Evolutionary conservation across 1,140 invertebrate genomes (phyloP), one percentile per base, ranked within the genome.

Genomic region (Formica exsecta): DNA sequence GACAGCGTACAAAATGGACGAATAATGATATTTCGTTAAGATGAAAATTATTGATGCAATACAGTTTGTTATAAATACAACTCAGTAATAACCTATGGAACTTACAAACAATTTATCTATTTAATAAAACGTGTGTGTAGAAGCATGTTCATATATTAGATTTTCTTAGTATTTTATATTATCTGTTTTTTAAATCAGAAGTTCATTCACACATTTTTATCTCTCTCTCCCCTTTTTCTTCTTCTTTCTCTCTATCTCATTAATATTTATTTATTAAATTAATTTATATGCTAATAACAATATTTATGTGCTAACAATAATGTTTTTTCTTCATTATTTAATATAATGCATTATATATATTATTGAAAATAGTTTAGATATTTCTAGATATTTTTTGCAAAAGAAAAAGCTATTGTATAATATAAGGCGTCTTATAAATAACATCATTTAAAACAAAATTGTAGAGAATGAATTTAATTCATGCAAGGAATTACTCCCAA

Each of bases 1-100:
- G 38, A 29, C 77, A 71, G 79, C 86, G 86, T 86, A 75, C 71
- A 74, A 81, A 91, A 91, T 91, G 68, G 66, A 80, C 64, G 51
- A 75, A 57, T 86, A 88, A 88, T 81, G 86, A 65, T 77, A 89
- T 91, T 90, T 29, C 25, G 25, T 29, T 29, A 68, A 5, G 51
- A 9, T 54, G 38, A 29, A 61, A 54, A 73, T 41, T 59, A 44
- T 59, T 36, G 48, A 32, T 9, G 51, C 59, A 22, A 71, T 8
- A 25, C 41, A 81, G 86, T 87, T 80, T 75, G 44, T 79, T 66
- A 44, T 36, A 71, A 85, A 71, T 41, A 8, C 61, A n/a, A 48
- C 5, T 62, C 13, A 79, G 51, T 51, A 9, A 22, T 86, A 11
- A 80, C 22, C 74, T 57, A 59, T 48, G 66, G 80, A 75, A 36